Conservation (phyloP, 2,113 vertebrate species). For the Tapirus terrestris region DNA sequence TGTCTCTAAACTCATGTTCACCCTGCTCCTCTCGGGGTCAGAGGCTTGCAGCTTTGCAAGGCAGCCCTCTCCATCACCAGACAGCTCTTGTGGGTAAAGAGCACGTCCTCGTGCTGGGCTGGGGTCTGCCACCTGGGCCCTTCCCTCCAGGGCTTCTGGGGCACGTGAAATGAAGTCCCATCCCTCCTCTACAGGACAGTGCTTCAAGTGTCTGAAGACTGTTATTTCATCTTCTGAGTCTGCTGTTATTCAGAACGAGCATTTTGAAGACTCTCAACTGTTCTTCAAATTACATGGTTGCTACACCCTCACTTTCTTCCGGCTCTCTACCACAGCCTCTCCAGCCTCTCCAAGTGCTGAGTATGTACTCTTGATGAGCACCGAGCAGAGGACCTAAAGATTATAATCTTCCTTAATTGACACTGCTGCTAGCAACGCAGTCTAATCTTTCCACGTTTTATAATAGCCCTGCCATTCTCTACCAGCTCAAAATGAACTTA, state of each 20-base stretch:
- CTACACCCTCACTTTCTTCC: not conserved
- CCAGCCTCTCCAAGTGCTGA: not conserved
- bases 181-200: not conserved
- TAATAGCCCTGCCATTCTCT: not conserved
- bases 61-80: not conserved
- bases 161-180: too few relatives aligned
- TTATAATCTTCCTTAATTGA: not conserved
- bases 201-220: not conserved
- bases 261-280: not conserved
- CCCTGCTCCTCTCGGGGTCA: fast-evolving
- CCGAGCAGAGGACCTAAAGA: not conserved
- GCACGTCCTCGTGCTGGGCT: fast-evolving
- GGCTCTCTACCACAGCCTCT: not conserved
- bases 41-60: not conserved
- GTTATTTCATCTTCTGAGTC: not conserved
- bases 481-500: not conserved
- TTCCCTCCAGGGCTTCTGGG: not conserved
- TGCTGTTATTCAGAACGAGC: not conserved
- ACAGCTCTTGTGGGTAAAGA: not conserved
- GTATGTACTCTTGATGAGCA: not conserved
- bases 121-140: too few relatives aligned
- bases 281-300: not conserved
- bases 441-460: not conserved
- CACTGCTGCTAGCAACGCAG: not conserved
- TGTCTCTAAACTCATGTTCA: not conserved